Evolutionary conservation across 2,113 vertebrate genomes (phyloP).

Genomic region (Sander lucioperca): DNA sequence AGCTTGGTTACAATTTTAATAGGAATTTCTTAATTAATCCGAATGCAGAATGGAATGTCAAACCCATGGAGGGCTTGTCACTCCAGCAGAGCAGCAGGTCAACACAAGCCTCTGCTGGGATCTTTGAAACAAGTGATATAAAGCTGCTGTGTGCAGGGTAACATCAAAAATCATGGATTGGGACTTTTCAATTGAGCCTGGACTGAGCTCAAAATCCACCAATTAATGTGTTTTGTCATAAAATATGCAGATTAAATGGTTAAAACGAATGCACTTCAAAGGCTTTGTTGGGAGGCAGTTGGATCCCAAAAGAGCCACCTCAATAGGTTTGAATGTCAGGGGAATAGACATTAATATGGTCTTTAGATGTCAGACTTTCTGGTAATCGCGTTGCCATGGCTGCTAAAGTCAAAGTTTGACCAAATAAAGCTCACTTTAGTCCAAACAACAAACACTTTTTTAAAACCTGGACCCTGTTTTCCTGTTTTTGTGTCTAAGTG

Average conservation of each 20-base stretch:
- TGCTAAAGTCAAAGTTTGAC: slow-evolving; percentile 19
- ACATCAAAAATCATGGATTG: slow-evolving; percentile 77
- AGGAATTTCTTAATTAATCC: slow-evolving; percentile 86
- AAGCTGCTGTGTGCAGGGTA: slow-evolving; percentile 63
- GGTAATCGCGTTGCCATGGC: slow-evolving; percentile 38
- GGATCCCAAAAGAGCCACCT: slow-evolving; percentile 69
- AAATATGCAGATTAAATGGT: slow-evolving; percentile 81
- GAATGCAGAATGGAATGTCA: slow-evolving; percentile 79
- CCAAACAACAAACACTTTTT: slow-evolving; percentile 12
- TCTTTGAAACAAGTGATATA: slow-evolving; percentile 73
- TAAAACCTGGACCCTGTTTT: not conserved
- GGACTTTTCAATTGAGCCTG: slow-evolving; percentile 70
- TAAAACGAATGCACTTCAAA: slow-evolving; percentile 82
- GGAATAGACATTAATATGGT: slow-evolving; percentile 66
- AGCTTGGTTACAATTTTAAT: slow-evolving; percentile 84
- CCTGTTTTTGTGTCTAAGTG: no score
- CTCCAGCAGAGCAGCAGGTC: slow-evolving; percentile 81
- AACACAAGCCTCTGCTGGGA: slow-evolving; percentile 74
- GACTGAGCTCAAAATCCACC: slow-evolving; percentile 76
- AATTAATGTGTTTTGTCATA: slow-evolving; percentile 82
- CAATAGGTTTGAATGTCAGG: slow-evolving; percentile 67
- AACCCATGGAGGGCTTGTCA: slow-evolving; percentile 79
- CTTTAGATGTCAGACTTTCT: slow-evolving; percentile 55
- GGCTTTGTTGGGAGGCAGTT: slow-evolving; percentile 65
- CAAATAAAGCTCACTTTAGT: slow-evolving; percentile 37